Conservation (phyloP, 2,113 vertebrate species). For the Heterotilapia buettikoferi region DNA sequence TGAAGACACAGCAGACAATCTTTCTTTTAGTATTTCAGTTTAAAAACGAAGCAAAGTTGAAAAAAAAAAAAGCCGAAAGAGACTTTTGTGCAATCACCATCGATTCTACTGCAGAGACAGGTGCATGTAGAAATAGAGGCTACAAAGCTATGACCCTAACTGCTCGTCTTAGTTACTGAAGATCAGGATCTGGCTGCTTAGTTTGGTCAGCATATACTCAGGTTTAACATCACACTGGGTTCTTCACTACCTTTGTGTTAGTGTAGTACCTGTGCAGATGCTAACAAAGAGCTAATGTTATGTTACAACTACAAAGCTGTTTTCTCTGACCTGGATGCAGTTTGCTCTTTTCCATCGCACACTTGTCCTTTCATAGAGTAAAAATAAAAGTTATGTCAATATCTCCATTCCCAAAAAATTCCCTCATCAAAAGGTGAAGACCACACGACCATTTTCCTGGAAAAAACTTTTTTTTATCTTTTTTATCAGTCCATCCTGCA, state of each 20-base stretch:
- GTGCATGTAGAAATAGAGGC: background rate
- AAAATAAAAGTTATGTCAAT: background rate
- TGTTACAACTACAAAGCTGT: background rate
- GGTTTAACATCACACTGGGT: background rate
- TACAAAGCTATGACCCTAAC: background rate
- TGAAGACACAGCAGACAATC: background rate
- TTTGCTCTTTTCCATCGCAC: background rate
- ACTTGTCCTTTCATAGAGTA: background rate
- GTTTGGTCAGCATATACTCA: background rate
- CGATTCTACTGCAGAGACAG: background rate
- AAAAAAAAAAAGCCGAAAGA: background rate
- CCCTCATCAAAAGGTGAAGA: background rate
- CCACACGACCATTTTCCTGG: fast-evolving
- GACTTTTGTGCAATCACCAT: fast-evolving
- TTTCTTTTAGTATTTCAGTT: background rate
- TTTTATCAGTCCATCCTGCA: background rate
- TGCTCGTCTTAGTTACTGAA: background rate
- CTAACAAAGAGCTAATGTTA: background rate
- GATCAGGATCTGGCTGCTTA: background rate
- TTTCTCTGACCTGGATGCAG: background rate
- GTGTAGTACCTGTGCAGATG: background rate
- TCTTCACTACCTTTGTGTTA: background rate
- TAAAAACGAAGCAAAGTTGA: background rate
- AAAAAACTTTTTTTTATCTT: fast-evolving
- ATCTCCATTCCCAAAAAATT: background rate